Conservation (phyloP, 1,140 invertebrate species). For the Metopolophium dirhodum region DNA sequence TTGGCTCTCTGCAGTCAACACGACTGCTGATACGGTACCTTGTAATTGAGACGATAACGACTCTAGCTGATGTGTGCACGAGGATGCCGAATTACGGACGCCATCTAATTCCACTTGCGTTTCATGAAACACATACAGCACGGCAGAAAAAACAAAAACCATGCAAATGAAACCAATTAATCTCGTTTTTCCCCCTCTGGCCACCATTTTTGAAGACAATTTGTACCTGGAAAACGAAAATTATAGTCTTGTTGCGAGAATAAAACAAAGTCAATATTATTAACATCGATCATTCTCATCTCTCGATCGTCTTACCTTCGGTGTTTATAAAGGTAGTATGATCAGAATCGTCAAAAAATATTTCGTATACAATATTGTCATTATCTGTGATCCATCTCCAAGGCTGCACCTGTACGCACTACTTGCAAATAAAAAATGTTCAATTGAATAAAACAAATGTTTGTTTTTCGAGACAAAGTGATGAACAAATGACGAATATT, state of each 20-base stretch:
- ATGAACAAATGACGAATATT: background rate
- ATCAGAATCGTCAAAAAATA: background rate
- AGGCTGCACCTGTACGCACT: background rate
- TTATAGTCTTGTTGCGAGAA: background rate
- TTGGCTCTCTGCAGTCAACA: background rate
- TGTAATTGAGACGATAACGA: slow-evolving; percentile 62
- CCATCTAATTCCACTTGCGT: slow-evolving; percentile 61
- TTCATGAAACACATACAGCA: slow-evolving; percentile 60
- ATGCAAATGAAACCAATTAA: slow-evolving; percentile 60
- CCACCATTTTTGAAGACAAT: slow-evolving; percentile 58
- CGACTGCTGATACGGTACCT: slow-evolving; percentile 55
- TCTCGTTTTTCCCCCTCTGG: slow-evolving; percentile 59
- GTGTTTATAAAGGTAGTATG: background rate
- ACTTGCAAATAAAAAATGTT: background rate
- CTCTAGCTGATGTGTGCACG: slow-evolving; percentile 61
- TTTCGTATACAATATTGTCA: background rate
- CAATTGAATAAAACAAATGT: background rate
- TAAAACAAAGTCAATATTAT: background rate
- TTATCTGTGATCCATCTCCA: background rate
- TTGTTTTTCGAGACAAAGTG: background rate
- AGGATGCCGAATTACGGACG: slow-evolving; percentile 58
- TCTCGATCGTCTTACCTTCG: background rate
- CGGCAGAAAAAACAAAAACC: slow-evolving; percentile 59
- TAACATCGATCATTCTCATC: background rate
- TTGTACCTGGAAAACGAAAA: slow-evolving; percentile 3